Base-by-base conservation (phyloP, 2,888 invertebrate genomes). In the Luffia ferchaultella region DNA sequence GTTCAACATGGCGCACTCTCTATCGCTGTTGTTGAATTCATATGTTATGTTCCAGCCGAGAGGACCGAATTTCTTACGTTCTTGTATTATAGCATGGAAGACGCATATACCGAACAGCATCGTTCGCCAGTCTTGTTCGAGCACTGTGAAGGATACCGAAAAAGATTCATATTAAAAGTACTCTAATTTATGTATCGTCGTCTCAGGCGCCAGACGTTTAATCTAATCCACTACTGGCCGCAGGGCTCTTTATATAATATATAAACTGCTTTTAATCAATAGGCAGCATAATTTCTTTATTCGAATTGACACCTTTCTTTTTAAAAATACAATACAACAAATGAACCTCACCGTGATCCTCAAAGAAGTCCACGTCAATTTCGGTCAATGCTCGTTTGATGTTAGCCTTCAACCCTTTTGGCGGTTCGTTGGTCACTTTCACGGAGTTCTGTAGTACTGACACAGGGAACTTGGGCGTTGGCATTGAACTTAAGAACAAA, bases 361-460 rank as follows among this genome's bases (percentile, higher is more conserved):
- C 93, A 64, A 95, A 96, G 70, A 92, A 94, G 49, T 90, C 89
- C 46, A 88, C 88, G 20, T 89, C 86, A 67, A 96, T 87, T 65
- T 95, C 92, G 46, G 87, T 84, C 55, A 95, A 89, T 0, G 96
- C 93, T 60, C 95, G 87, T 58, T 93, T 90, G 0, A 97, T 86
- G 67, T 97, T 97, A 5, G 96, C 94, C 60, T 93, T 89, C 1
- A 97, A 78, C 1, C 97, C 97, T 70, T 94, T 96, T 0, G 97
- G 97, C 0, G 97, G 95, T 68, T 97, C 97, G 68, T 96, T 96
- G 0, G 96, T 97, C 50, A 97, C 93, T 80, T 97, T 97, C 0
- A 96, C 93, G 1, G 96, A 92, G 70, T 96, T 96, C 70, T 97
- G 96, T 1, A 97, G 82, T 9, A 97, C 92, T 1, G 95, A 93